Evolutionary conservation across 2,113 vertebrate genomes (phyloP).

Genomic region (Mixornis gularis): DNA sequence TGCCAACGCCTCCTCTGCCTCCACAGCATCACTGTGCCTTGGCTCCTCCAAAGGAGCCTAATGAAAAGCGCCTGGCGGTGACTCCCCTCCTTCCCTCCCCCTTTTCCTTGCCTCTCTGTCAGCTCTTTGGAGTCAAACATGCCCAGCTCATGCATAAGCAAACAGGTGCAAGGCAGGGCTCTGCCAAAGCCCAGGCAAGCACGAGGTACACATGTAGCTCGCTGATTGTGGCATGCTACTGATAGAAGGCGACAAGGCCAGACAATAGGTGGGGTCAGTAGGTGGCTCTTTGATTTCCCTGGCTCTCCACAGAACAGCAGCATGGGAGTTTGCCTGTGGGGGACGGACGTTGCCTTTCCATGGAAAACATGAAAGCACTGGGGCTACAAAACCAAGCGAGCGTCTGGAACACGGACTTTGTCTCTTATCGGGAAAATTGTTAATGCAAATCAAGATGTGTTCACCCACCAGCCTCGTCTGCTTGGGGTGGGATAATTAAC

Average conservation of each 20-base stretch:
- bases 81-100: not conserved
- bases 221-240: conserved; percentile 66
- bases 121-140: conserved; percentile 65
- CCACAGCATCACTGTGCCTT: not conserved
- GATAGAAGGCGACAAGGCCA: conserved; percentile 72
- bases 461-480: not conserved
- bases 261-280: conserved; percentile 75
- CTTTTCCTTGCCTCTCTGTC: not conserved
- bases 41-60: not conserved
- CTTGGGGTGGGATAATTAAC: not conserved
- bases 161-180: conserved; percentile 73
- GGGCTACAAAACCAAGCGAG: not conserved
- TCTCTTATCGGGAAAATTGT: not conserved
- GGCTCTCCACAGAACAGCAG: conserved; percentile 55
- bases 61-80: conserved; percentile 20
- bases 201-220: conserved; percentile 73
- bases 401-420: not conserved
- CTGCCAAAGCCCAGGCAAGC: conserved; percentile 68
- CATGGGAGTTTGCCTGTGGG: conserved; percentile 43
- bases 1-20: not conserved
- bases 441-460: not conserved
- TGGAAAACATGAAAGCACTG: not conserved
- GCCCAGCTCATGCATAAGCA: conserved; percentile 76
- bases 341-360: not conserved
- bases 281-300: conserved; percentile 76